Percentiles rank a stretch among this genome's conserved stretches.
Evolutionary conservation across 2,113 vertebrate genomes (phyloP).

Genomic region (Eulacestoma nigropectus): DNA sequence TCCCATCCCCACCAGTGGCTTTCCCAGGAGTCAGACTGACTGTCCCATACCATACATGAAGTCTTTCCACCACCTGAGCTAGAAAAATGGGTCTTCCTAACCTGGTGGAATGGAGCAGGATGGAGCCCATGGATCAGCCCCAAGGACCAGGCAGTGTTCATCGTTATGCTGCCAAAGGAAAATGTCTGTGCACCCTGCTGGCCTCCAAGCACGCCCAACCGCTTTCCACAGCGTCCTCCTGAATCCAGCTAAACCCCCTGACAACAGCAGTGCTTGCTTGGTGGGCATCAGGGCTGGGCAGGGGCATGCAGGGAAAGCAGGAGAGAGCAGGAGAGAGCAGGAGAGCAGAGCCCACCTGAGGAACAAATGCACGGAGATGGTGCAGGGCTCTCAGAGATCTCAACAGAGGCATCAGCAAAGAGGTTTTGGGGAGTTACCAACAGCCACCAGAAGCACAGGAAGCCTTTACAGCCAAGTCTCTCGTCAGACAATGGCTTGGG

Average conservation of each 20-base stretch:
- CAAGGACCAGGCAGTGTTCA: not conserved
- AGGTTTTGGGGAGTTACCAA: not conserved
- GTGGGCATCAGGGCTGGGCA: not conserved
- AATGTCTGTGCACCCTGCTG: not conserved
- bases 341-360: not conserved
- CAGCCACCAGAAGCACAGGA: not conserved
- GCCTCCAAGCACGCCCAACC: not conserved
- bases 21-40: not conserved
- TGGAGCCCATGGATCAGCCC: not conserved
- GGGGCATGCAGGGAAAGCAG: not conserved
- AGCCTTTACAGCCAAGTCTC: not conserved
- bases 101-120: not conserved
- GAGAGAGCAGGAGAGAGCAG: not conserved
- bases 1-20: not conserved
- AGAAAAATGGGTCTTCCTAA: not conserved
- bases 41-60: not conserved
- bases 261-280: not conserved
- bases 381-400: not conserved
- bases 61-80: not conserved
- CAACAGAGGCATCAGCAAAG: not conserved
- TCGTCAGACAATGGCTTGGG: not conserved
- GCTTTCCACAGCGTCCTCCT: not conserved
- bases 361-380: not conserved
- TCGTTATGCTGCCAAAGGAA: not conserved
- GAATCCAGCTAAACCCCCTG: not conserved